Base-by-base conservation (phyloP, 64 coral and sea anemone genomes). In the Montipora efflorescens region DNA sequence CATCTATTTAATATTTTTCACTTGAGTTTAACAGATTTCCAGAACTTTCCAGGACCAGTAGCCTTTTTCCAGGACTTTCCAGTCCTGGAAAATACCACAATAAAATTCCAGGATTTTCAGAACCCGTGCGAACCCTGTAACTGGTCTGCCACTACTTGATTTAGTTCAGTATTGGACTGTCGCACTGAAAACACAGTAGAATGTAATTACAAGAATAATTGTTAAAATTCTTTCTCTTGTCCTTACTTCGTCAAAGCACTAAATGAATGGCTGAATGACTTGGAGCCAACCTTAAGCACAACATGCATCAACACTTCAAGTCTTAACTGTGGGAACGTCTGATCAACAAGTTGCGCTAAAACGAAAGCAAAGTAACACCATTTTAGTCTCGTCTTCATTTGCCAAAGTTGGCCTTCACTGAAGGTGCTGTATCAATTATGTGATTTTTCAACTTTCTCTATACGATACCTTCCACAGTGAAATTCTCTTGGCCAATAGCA, bases 211-310 rank as follows among this genome's bases (percentile, higher is more conserved):
- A 8, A 11, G 7, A 6, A 57, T 57, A 57, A 57, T 4, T 57
- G 53, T 57, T 28, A 76, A 43, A 45, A 76, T 43, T 12, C 3
- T 4, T 73, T 73, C 69, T 76, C 22, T 25, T 47, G 12, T 78
- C 5, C 91, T 50, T 96, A 99, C 98, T 94, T 99, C 9, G 73
- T 89, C 15, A 99, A 80, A 73, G 90, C 98, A 68, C 94, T 96
- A n/a, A 94, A 99, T 3, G 98, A 88, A 87, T 99, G 98, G 47
- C 92, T 99, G 85, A 99, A 79, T 5, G 98, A 99, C 87, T 99
- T 99, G 18, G 94, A 91, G 12, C 98, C 98, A 15, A 94, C 82
- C 79, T 94, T 96, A 11, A 99, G 75, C 11, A 99, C 66, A 43
- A 93, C 93, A 23, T 99, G 98, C 36, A 90, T 57, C 50, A 96